Evolutionary conservation across 2,113 vertebrate species (phyloP).

Genomic region (Microcebus jonahi): DNA sequence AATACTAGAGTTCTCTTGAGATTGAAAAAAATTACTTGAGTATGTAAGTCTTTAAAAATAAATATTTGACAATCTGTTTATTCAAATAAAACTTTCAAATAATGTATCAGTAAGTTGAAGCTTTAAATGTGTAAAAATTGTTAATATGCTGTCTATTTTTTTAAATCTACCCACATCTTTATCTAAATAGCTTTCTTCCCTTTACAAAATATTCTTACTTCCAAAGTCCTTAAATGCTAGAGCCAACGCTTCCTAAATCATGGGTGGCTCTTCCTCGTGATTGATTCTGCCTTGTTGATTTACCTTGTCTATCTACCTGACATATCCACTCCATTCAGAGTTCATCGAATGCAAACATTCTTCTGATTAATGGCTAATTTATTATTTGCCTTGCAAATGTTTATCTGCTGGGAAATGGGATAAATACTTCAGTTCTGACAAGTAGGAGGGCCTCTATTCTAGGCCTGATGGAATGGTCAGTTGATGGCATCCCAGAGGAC

Average conservation of each 20-base stretch:
- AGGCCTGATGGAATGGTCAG: conserved; percentile 84
- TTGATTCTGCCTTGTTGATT: conserved; percentile 77
- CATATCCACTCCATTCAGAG: conserved; percentile 84
- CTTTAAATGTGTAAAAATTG: conserved; percentile 37
- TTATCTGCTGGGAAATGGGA: conserved; percentile 85
- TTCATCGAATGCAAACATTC: conserved; percentile 83
- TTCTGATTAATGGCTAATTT: conserved; percentile 88
- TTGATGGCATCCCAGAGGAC: conserved; percentile 85
- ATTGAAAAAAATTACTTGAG: neutral
- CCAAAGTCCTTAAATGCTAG: conserved; percentile 42
- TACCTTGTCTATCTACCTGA: conserved; percentile 81
- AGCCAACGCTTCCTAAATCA: conserved; percentile 59
- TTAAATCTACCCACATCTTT: conserved; percentile 11
- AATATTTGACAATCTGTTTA: neutral
- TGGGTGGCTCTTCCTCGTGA: neutral
- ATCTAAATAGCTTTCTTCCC: neutral
- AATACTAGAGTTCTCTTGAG: neutral
- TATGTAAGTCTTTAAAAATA: neutral
- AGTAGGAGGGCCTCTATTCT: conserved; percentile 75
- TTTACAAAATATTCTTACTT: conserved; percentile 45
- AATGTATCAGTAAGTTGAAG: neutral
- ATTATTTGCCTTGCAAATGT: conserved; percentile 89
- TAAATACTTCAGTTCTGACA: conserved; percentile 84
- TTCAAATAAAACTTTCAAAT: conserved; percentile 11
- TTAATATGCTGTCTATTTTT: conserved; percentile 8